Evolutionary conservation across 2,888 invertebrate genomes (phyloP).

Genomic region (Catocala sponsa): DNA sequence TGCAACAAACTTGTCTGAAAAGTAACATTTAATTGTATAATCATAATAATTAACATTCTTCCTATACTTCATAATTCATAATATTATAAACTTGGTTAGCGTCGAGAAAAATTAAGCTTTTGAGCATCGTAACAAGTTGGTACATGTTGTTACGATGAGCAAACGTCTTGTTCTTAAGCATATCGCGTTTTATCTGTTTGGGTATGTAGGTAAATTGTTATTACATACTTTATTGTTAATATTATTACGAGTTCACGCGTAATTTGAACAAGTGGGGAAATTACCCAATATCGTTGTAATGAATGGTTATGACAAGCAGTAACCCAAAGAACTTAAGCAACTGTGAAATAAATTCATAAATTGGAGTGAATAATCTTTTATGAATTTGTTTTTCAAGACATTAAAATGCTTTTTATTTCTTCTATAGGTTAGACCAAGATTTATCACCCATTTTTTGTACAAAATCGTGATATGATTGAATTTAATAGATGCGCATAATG

Average conservation of each 20-base stretch:
- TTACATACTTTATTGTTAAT: slow-evolving; percentile 47
- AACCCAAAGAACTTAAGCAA: slow-evolving; percentile 15
- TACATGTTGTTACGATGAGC: slow-evolving; percentile 5
- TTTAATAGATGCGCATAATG: too few species aligned
- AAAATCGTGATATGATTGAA: too few species aligned
- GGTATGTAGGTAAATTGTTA: slow-evolving; percentile 53
- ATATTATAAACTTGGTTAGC: too few species aligned
- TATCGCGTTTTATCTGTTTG: slow-evolving; percentile 32
- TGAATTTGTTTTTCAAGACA: slow-evolving; percentile 1
- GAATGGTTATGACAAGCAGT: slow-evolving; percentile 30
- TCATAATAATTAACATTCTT: too few species aligned
- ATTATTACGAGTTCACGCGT: slow-evolving; percentile 43
- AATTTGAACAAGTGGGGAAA: slow-evolving; percentile 44
- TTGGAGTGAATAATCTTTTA: slow-evolving; percentile 3
- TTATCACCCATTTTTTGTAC: too few species aligned
- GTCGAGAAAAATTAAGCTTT: neutral
- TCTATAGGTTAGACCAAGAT: too few species aligned
- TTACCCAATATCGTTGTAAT: slow-evolving; percentile 34
- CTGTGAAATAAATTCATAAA: slow-evolving; percentile 26
- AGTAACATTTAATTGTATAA: too few species aligned
- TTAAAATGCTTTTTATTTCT: neutral
- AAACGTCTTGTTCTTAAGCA: slow-evolving; percentile 28
- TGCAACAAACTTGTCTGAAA: too few species aligned
- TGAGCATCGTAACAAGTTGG: slow-evolving; percentile 6
- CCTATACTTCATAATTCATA: too few species aligned